Evolutionary conservation across 2,888 invertebrate genomes (phyloP), one percentile per base, ranked within the genome.

Genomic region (Geotrupes spiniger): DNA sequence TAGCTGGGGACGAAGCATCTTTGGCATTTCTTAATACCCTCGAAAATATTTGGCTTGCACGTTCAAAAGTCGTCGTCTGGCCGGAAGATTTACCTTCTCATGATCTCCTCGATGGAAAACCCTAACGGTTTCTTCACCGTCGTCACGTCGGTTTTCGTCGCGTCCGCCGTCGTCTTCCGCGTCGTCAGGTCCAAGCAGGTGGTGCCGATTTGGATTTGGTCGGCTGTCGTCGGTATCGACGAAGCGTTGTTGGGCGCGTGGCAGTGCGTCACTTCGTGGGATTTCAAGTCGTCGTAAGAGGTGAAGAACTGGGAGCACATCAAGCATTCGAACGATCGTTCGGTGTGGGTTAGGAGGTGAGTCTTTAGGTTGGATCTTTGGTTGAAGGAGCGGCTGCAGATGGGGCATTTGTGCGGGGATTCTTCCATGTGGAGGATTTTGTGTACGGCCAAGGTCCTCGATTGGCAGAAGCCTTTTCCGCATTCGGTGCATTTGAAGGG

Each of bases 391-490:
- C 91, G 80, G 59, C 87, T 87, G 74, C 92, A 93, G 2, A 91
- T 91, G 4, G 90, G 89, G 65, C 92, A 93, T 71, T 92, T 92
- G 78, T 92, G 92, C 1, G 92, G 92, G 1, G 91, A 91, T 68
- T 92, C 92, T 70, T 92, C 92, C 87, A 91, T 87, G 71, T 94
- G 93, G 25, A 93, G 81, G 57, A 93, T 92, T 71, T 91, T 90
- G 79, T 97, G 96, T 2, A 95, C 95, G 4, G 95, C 93, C 63
- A 97, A 76, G 1, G 97, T 97, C 52, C 97, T 80, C 43, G 92
- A 90, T 71, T 97, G 97, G 66, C 97, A 97, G 76, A 97, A 97
- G 3, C 97, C 97, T 75, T 97, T 97, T 56, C 93, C 94, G 69
- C 97, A 97, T 73, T 94, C 90, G 45, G 84, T 85, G 73, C 97